These are phyloP conservation scores for Serrognathus titanus DNA, from an alignment of 2,888 invertebrate genomes.

Conservation along the genomic window DNA sequence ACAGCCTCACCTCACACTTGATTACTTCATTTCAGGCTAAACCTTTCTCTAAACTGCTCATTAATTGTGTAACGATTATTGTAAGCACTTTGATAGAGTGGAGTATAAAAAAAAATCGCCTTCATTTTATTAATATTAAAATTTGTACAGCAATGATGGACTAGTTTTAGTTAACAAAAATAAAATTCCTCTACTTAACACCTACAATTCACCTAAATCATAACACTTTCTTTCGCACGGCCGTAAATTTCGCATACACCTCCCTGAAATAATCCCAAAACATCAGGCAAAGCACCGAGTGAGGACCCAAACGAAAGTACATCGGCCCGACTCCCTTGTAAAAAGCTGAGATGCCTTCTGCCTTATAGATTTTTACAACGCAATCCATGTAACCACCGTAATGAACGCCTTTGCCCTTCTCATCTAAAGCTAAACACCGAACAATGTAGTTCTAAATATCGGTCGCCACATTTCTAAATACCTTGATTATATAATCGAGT, in stretches of 20 bases:
- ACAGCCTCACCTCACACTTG: too few species aligned
- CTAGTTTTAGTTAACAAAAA: too few species aligned
- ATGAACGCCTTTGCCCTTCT: slow-evolving; percentile 57
- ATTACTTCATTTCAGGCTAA: too few species aligned
- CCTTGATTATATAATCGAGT: slow-evolving; percentile 90
- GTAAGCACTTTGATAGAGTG: too few species aligned
- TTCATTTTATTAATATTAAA: too few species aligned
- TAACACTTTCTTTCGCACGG: background rate
- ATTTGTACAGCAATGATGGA: too few species aligned
- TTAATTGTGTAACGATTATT: too few species aligned
- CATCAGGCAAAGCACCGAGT: slow-evolving; percentile 80
- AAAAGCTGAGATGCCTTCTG: slow-evolving; percentile 76
- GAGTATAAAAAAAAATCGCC: too few species aligned
- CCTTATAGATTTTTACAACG: slow-evolving; percentile 67
- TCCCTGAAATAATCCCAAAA: slow-evolving; percentile 77
- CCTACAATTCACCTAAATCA: background rate
- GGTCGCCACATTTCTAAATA: slow-evolving; percentile 38
- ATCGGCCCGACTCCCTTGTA: slow-evolving; percentile 90
- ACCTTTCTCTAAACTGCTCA: too few species aligned
- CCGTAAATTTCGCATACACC: too few species aligned
- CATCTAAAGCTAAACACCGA: slow-evolving; percentile 55
- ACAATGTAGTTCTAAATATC: background rate
- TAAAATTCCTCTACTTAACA: too few species aligned
- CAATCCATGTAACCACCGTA: slow-evolving; percentile 77
- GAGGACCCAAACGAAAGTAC: slow-evolving; percentile 85